Conservation (phyloP, 2,888 invertebrate genomes). For the Chrysomela aeneicollis region DNA sequence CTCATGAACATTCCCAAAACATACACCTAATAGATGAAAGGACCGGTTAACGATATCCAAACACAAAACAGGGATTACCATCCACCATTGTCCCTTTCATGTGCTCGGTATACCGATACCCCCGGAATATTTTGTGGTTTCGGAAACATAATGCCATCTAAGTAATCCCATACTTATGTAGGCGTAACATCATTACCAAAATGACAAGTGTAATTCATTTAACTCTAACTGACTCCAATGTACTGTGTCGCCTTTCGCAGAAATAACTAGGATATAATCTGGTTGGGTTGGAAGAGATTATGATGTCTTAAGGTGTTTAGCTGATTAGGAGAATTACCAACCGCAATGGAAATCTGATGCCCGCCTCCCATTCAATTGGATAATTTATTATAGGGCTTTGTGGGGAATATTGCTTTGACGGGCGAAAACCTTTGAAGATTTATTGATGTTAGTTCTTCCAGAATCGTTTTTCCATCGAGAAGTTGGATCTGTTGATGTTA, state of each 20-base stretch:
- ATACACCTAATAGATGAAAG: neutral
- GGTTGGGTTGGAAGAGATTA: conserved; percentile 8
- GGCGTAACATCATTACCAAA: neutral
- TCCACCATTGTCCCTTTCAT: neutral
- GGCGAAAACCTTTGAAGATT: too few species aligned
- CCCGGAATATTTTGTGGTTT: neutral
- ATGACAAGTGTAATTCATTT: conserved; percentile 33
- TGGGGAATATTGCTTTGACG: too few species aligned
- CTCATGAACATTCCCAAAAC: conserved; percentile 7
- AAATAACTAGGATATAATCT: conserved; percentile 8
- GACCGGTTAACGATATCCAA: neutral
- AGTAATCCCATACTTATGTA: neutral
- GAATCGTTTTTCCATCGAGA: too few species aligned
- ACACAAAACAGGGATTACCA: neutral
- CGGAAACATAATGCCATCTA: neutral
- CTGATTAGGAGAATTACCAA: neutral
- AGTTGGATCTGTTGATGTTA: too few species aligned
- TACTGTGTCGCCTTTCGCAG: conserved; percentile 6
- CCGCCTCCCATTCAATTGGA: neutral
- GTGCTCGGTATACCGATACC: neutral
- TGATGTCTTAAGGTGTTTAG: neutral
- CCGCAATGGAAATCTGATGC: neutral
- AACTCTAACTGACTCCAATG: conserved; percentile 29
- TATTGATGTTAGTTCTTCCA: too few species aligned
- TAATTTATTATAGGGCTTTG: neutral